phyloP scores from a whole-genome alignment of 2,113 vertebrate species.

The Chrysochloris asiatica region DNA sequence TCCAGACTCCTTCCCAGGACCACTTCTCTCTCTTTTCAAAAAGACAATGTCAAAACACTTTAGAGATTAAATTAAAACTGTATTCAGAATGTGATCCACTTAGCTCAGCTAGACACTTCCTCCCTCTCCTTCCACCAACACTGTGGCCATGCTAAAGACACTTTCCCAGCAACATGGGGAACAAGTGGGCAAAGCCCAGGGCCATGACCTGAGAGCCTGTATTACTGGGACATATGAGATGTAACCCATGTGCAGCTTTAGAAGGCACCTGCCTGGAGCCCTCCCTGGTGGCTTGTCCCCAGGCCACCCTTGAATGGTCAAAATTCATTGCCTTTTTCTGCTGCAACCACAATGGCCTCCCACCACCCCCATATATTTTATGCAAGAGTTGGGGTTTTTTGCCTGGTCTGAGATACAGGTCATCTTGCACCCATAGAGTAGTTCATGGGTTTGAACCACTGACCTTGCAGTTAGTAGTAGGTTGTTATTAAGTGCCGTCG shows the following conservation, averaged over 20 bases:
- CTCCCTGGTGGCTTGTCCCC: not conserved
- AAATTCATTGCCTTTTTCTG: not conserved
- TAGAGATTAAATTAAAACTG: conserved; percentile 52
- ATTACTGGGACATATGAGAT: not conserved
- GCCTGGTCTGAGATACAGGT: not conserved
- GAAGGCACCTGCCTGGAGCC: not conserved
- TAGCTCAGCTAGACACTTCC: not conserved
- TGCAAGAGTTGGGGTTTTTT: not conserved
- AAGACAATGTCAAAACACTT: conserved; percentile 60
- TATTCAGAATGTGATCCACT: not conserved
- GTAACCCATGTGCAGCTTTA: not conserved
- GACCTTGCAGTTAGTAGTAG: too few species aligned
- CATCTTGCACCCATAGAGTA: too few species aligned
- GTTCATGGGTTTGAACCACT: too few species aligned
- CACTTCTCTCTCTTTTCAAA: conserved; percentile 33
- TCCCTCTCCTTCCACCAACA: not conserved
- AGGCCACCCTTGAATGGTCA: too few species aligned
- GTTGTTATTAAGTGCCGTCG: too few species aligned
- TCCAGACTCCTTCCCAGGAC: not conserved
- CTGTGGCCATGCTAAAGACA: not conserved
- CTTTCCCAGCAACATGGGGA: accelerated
- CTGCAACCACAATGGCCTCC: not conserved
- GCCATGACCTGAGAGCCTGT: not conserved
- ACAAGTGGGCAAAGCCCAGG: not conserved
- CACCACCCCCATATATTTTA: not conserved